phyloP scores from a whole-genome alignment of 2,888 invertebrate species.

The Sesia bembeciformis region DNA sequence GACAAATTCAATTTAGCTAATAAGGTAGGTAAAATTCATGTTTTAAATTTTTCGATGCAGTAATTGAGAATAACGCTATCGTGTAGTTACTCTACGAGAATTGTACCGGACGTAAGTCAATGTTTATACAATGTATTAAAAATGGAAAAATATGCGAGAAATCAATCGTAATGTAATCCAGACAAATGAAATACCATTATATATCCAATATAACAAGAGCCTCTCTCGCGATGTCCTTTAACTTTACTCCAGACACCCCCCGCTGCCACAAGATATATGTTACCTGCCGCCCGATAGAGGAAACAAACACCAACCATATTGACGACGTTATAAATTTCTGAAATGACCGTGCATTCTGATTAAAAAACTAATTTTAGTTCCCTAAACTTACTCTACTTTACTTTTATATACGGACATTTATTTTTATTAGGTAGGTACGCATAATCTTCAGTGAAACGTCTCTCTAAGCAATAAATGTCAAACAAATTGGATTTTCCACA shows the following conservation, averaged over 20 bases:
- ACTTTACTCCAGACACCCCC: conserved; percentile 52
- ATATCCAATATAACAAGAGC: conserved; percentile 14
- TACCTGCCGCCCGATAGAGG: conserved; percentile 53
- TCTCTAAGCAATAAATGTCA: conserved; percentile 6
- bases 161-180: no score
- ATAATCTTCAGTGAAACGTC: conserved; percentile 5
- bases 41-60: no score
- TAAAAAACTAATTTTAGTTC: conserved; percentile 55
- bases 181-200: no score
- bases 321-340: conserved; percentile 54
- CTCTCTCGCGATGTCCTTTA: conserved; percentile 32
- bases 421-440: conserved; percentile 9
- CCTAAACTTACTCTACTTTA: conserved; percentile 4
- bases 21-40: no score
- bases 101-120: no score
- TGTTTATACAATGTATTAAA: no score
- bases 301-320: conserved; percentile 58
- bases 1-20: no score
- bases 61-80: no score
- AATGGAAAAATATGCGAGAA: no score
- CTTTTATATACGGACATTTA: neutral
- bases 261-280: conserved; percentile 53
- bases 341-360: conserved; percentile 55
- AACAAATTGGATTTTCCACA: neutral
- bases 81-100: no score